These are phyloP conservation scores for Diorhabda carinulata DNA, from an alignment of 1,140 invertebrate genomes.

Conservation along the genomic window DNA sequence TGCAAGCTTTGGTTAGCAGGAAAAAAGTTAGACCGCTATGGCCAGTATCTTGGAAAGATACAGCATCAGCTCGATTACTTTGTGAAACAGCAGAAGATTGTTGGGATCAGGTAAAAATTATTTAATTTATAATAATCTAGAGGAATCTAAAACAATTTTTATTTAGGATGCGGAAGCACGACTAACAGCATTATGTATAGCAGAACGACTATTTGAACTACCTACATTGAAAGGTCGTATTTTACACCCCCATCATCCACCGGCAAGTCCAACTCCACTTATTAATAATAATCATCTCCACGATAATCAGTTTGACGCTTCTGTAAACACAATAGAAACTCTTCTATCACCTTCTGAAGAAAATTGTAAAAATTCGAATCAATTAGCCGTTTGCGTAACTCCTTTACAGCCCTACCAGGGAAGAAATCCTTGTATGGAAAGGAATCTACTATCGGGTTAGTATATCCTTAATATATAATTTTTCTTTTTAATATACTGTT, in stretches of 20 bases:
- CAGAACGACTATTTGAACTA: slow-evolving; percentile 77
- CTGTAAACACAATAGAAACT: slow-evolving; percentile 48
- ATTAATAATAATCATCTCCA: slow-evolving; percentile 47
- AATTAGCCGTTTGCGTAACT: slow-evolving; percentile 45
- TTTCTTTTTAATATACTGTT: neutral
- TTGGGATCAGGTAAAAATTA: slow-evolving; percentile 64
- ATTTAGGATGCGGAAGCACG: slow-evolving; percentile 82
- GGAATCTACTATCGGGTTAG: slow-evolving; percentile 65
- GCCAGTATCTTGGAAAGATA: slow-evolving; percentile 58
- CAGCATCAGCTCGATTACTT: slow-evolving; percentile 67
- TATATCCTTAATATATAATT: neutral
- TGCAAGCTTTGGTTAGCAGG: slow-evolving; percentile 76
- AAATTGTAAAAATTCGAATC: slow-evolving; percentile 53
- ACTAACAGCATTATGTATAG: slow-evolving; percentile 83
- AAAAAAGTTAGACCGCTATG: slow-evolving; percentile 82
- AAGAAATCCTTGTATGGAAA: slow-evolving; percentile 81
- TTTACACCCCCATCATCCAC: slow-evolving; percentile 41
- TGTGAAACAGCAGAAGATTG: slow-evolving; percentile 90
- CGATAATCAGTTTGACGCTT: slow-evolving; percentile 40
- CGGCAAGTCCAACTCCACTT: slow-evolving; percentile 42
- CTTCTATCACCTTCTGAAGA: slow-evolving; percentile 51
- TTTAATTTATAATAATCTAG: neutral
- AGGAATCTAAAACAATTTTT: neutral
- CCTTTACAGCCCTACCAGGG: slow-evolving; percentile 78
- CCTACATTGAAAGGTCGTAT: slow-evolving; percentile 52